These are phyloP conservation scores for Lacerta agilis DNA, from an alignment of 2,797 vertebrate genomes.

Conservation along the genomic window DNA sequence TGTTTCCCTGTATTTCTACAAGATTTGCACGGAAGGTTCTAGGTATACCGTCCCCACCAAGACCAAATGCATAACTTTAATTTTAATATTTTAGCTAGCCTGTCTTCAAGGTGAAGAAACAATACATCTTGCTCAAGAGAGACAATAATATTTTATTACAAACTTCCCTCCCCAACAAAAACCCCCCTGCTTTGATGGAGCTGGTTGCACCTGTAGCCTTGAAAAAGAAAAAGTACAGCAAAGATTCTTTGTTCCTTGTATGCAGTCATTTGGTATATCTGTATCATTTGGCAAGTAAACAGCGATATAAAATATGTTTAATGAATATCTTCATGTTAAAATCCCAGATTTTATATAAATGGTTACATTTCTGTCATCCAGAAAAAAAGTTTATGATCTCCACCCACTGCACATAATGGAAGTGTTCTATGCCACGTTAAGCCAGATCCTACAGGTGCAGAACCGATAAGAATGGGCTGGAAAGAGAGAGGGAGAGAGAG, in stretches of 20 bases:
- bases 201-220: conserved; percentile 43
- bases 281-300: conserved; percentile 9
- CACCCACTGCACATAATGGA: conserved; percentile 90
- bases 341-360: background rate
- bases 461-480: conserved; percentile 90
- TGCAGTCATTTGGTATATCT: background rate
- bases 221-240: conserved; percentile 56
- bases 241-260: background rate
- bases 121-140: background rate
- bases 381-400: conserved; percentile 93
- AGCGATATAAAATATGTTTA: conserved; percentile 28
- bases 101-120: background rate
- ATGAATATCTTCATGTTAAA: background rate
- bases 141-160: background rate
- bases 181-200: background rate
- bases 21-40: background rate
- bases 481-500: conserved; percentile 50
- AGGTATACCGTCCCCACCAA: background rate
- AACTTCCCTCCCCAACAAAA: background rate
- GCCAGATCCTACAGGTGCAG: conserved; percentile 88
- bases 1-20: background rate
- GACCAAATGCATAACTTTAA: background rate
- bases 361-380: conserved; percentile 96
- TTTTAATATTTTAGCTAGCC: background rate
- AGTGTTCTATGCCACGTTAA: conserved; percentile 95